Evolutionary conservation across 2,888 invertebrate species (phyloP).

Genomic region (Antheraea assamensis): DNA sequence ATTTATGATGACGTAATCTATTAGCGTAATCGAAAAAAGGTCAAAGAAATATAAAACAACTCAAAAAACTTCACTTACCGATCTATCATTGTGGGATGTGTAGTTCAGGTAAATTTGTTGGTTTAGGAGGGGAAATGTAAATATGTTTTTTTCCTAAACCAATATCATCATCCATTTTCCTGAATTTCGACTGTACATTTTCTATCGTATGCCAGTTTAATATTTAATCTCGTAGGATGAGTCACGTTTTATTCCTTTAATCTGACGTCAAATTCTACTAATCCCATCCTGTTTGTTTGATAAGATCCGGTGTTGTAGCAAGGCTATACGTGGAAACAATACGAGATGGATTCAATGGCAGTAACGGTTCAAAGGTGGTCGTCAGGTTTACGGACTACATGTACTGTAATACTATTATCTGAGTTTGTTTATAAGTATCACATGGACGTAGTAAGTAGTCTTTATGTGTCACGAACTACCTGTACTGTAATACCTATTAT

Average conservation of each 20-base stretch:
- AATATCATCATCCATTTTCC: constrained; percentile 6
- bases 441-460: too few species aligned
- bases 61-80: background rate
- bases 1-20: too few species aligned
- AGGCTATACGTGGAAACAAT: background rate
- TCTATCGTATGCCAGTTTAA: background rate
- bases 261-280: background rate
- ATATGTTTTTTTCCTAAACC: constrained; percentile 11
- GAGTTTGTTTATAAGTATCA: background rate
- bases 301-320: background rate
- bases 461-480: too few species aligned
- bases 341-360: background rate
- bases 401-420: background rate
- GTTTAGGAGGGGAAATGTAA: constrained; percentile 9
- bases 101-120: constrained; percentile 12
- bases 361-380: background rate
- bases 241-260: background rate
- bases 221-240: background rate
- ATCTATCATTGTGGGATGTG: constrained; percentile 6
- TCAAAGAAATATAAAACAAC: constrained; percentile 5
- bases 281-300: background rate
- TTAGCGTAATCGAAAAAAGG: background rate
- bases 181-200: background rate
- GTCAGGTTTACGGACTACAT: background rate
- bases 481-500: background rate